These are phyloP conservation scores for Bubalus kerabau DNA, from an alignment of 2,113 vertebrate genomes.

Conservation along the genomic window DNA sequence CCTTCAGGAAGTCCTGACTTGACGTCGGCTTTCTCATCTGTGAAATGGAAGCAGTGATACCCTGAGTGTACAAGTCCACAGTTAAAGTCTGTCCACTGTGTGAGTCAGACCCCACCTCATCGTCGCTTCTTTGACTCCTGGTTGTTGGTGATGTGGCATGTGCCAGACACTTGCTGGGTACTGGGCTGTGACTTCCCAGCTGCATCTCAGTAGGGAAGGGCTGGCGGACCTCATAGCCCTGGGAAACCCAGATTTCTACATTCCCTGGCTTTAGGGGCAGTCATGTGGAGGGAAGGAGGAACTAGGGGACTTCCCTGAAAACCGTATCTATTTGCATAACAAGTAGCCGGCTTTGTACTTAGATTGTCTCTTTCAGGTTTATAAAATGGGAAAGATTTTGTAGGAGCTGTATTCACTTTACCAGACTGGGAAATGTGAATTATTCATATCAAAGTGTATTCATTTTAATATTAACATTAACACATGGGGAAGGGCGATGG, in stretches of 20 bases:
- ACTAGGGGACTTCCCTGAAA: neutral
- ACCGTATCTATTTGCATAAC: neutral
- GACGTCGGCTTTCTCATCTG: neutral
- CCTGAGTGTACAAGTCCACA: rapidly evolving
- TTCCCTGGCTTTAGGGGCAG: neutral
- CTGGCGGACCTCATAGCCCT: rapidly evolving
- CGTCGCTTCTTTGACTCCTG: neutral
- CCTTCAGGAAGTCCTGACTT: neutral
- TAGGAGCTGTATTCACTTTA: neutral
- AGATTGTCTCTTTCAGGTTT: neutral
- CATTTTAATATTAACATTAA: neutral
- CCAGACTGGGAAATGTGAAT: neutral
- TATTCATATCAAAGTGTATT: neutral
- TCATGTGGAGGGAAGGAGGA: neutral
- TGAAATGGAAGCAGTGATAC: neutral
- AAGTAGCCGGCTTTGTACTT: neutral
- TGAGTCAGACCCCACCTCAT: neutral
- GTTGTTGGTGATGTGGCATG: rapidly evolving
- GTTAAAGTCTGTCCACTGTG: rapidly evolving
- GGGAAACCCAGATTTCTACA: neutral
- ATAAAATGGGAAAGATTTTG: neutral
- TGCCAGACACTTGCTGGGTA: neutral
- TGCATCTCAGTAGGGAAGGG: neutral
- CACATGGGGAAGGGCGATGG: neutral
- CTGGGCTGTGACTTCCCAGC: neutral